phyloP scores from a whole-genome alignment of 2,113 vertebrate genomes.

The Perognathus longimembris region DNA sequence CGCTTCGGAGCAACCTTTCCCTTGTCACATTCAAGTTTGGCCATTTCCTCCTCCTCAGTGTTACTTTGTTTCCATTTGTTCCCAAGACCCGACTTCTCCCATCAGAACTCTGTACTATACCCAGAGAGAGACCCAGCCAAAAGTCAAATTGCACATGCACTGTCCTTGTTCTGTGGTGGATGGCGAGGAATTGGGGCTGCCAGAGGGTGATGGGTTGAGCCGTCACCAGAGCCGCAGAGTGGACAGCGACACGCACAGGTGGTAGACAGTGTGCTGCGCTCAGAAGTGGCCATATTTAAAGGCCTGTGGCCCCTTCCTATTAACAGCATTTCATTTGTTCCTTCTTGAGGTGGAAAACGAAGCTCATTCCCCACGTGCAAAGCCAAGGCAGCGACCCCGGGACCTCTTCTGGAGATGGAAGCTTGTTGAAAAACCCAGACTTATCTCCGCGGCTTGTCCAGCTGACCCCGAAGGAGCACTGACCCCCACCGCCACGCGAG shows the following conservation, averaged over 20 bases:
- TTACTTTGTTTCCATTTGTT: background rate
- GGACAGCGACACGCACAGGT: background rate
- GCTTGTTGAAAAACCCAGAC: constrained; percentile 93
- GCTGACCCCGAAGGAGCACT: constrained; percentile 84
- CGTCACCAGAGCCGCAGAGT: background rate
- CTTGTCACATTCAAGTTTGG: background rate
- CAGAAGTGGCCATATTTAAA: background rate
- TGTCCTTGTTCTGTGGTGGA: background rate
- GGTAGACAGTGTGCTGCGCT: background rate
- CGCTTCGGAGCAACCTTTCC: background rate
- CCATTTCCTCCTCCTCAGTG: background rate
- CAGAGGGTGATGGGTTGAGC: background rate
- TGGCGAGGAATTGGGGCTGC: background rate
- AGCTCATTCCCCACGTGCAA: constrained; percentile 96
- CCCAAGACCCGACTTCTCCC: background rate
- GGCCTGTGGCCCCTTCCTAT: background rate
- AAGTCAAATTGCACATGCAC: background rate
- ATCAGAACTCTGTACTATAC: background rate
- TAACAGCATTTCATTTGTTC: constrained; percentile 39
- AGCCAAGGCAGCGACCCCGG: constrained; percentile 96
- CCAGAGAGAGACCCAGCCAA: background rate
- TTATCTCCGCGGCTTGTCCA: constrained; percentile 85
- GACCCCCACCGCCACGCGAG: constrained; percentile 85
- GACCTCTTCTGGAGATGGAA: constrained; percentile 98
- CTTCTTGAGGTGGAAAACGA: constrained; percentile 94